Percentiles rank a stretch among this genome's conserved stretches.
Evolutionary conservation across 2,113 vertebrate species (phyloP).

Genomic region (Catagonus wagneri): DNA sequence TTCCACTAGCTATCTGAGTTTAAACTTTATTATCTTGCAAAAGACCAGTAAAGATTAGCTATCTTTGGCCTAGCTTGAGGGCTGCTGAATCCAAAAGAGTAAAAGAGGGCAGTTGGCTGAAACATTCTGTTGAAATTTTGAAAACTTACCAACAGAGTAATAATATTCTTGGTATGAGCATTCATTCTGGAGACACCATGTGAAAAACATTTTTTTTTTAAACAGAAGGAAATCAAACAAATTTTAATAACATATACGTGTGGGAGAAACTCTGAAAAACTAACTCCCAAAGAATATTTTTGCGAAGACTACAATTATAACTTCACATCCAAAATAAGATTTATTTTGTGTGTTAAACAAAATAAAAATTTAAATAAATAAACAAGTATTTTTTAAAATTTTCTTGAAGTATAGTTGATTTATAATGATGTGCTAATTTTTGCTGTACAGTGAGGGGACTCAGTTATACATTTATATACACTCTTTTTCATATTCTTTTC

Average conservation of each 20-base stretch:
- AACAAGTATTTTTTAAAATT: not conserved
- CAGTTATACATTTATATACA: too few relatives aligned
- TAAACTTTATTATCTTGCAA: not conserved
- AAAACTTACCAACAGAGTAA: not conserved
- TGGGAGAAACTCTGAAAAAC: not conserved
- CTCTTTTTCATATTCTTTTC: too few relatives aligned
- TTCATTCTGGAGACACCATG: not conserved
- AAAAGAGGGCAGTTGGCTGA: not conserved
- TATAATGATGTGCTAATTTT: too few relatives aligned
- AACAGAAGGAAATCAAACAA: not conserved
- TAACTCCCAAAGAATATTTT: not conserved
- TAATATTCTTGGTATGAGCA: not conserved
- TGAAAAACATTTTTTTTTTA: not conserved
- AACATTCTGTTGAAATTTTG: not conserved
- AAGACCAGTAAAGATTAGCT: not conserved
- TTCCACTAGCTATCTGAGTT: not conserved
- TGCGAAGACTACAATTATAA: not conserved
- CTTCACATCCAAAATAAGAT: not conserved
- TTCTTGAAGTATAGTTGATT: too few relatives aligned
- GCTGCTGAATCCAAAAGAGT: not conserved
- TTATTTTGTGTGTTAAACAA: conserved; percentile 12
- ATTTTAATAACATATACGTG: not conserved
- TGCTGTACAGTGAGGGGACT: too few relatives aligned
- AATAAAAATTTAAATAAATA: conserved; percentile 7
- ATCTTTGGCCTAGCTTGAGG: not conserved